Base-by-base conservation (phyloP, 2,113 vertebrate genomes). In the Carassius auratus region DNA sequence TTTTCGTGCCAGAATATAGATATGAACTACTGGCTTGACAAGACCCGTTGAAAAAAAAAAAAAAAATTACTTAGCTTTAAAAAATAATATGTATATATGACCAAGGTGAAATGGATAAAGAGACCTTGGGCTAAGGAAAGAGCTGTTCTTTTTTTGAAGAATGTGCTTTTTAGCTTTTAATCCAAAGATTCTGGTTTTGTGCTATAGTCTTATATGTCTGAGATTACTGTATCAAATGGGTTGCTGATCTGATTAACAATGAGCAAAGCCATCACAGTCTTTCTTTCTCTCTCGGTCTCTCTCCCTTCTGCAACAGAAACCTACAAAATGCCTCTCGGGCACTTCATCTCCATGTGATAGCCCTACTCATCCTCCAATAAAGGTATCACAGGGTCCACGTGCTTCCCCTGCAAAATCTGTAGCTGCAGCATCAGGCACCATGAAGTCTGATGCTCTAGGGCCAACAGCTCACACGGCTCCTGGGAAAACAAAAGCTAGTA, bases 381-480 rank as follows among this genome's bases (percentile, higher is more conserved):
- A 90, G 90, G 92, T 84, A 84, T 85, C 89, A 36, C 86, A 91
- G 88, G 84, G 1, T 89, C 90, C 92, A 88, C 89, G 87, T 75
- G 81, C 91, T 42, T 90, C 90, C 84, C 89, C 82, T 69, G 52
- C 76, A 85, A 76, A 45, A 88, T 87, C 82, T 86, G 86, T 76
- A 85, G 89, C 90, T 42, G 77, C 77, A 90, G 92, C 92, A 61
- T 73, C 87, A 50, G 92, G 94, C 92, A 96, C 95, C 93, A 99
- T 99, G 98, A 99, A 99, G 95, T 99, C 98, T 19, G 98, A 99
- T 94, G 96, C 94, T 88, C 93, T 97, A 90, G 96, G 94, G 89
- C 93, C 96, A 83, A 94, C 96, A 86, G 95, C 94, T 87, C 95
- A 95, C 76, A 88, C 94, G 74, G 91, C 93, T 74, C 90, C 90